Evolutionary conservation across 2,113 vertebrate species (phyloP), one percentile per base, ranked within the genome.

Genomic region (Lagopus muta): DNA sequence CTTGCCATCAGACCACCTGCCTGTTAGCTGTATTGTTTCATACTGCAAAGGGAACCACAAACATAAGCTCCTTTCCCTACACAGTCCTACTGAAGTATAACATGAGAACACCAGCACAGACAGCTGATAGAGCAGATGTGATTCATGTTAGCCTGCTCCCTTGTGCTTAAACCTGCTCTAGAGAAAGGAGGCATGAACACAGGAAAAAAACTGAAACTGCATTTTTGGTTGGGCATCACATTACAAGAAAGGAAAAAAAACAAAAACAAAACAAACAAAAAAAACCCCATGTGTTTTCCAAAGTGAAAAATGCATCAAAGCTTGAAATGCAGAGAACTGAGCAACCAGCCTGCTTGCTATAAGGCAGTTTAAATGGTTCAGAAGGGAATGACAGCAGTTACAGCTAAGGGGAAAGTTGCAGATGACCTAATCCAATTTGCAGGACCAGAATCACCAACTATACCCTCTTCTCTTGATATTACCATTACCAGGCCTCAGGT

Each of bases 1-100:
- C 64, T 60, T 86, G 64, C 55, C 84, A 72, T 94, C 55, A 90
- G 76, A 93, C 69, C 90, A 91, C 83, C 91, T 94, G 89, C 89
- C 87, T 60, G 64, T 57, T 11, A 71, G 50, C 40, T 80, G 79
- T 22, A 65, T 69, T 91, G 52, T 72, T 70, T 57, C 58, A 57
- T 45, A 83, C 70, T 81, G 69, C 72, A 74, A 77, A 69, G 61
- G 61, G 45, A 94, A 36, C 25, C 87, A 79, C 10, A 83, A 58
- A 6, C 8, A 36, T 16, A 58, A 87, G 8, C 19, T 27, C 55
- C 42, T 66, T 74, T 45, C 71, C 34, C 45, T 14, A 2, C 1
- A 42, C 27, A 45, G 16, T 11, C 38, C 34, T 58, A 48, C 19
- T 67, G 30, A 82, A 79, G 21, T 7, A 58, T 45, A 79, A 69